Base-by-base conservation (phyloP, 2,113 vertebrate genomes). In the Chascanopsetta lugubris region DNA sequence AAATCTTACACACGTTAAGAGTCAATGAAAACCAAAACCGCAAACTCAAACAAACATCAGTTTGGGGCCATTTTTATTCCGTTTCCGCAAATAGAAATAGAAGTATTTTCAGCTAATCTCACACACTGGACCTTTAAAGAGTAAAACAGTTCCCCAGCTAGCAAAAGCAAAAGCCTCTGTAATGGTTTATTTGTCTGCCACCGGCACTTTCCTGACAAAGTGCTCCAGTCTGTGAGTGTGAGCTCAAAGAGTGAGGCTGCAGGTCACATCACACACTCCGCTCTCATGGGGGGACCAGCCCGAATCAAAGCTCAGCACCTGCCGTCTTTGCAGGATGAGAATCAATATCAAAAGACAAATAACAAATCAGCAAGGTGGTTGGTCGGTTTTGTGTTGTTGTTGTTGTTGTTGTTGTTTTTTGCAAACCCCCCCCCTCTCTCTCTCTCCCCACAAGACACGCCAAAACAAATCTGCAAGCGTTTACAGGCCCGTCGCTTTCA, bases 401-500 rank as follows among this genome's bases (percentile, higher is more conserved):
- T n/a, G n/a, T n/a, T n/a, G n/a, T n/a, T n/a, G n/a, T n/a, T n/a
- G n/a, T n/a, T 8, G 8, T 36, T 8, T 1, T 30, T 21, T 30
- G 29, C 29, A 30, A 30, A 8, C n/a, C n/a, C n/a, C n/a, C n/a
- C n/a, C n/a, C n/a, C n/a, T n/a, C n/a, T n/a, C 2, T 70, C 26
- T 69, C 54, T 64, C 22, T 49, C 61, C 61, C 43, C 59, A 66
- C 62, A 17, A 77, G 56, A 75, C 79, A 84, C 72, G 72, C 77
- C 75, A 79, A 88, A 84, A 85, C 80, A 76, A 91, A 88, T 90
- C 85, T 91, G 90, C 56, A 85, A 89, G 73, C 83, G 36, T 87
- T 90, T 90, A 85, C 67, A 75, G 63, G 65, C 77, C 42, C 57
- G 38, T 63, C 57, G 85, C 90, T 89, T 87, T 88, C 80, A 89